These are phyloP conservation scores for Carcina quercana DNA, from an alignment of 2,888 invertebrate genomes.

Conservation along the genomic window DNA sequence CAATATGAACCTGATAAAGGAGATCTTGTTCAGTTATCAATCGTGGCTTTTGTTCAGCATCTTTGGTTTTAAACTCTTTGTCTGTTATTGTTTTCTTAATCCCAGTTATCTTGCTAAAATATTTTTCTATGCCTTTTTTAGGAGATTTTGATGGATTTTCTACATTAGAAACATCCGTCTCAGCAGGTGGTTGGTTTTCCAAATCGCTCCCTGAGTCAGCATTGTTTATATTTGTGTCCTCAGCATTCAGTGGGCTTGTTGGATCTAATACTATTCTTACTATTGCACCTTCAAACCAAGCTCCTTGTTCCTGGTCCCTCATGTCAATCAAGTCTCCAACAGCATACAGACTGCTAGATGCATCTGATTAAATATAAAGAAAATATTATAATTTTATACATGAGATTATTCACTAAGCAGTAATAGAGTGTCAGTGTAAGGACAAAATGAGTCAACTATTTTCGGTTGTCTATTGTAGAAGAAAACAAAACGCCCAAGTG, in stretches of 20 bases:
- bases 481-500: no score
- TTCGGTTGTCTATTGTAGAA: no score
- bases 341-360: slow-evolving; percentile 64
- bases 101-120: slow-evolving; percentile 41
- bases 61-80: slow-evolving; percentile 19
- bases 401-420: no score
- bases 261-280: slow-evolving; percentile 64
- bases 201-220: slow-evolving; percentile 32
- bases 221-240: slow-evolving; percentile 15
- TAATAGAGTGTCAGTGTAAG: no score
- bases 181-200: slow-evolving; percentile 35
- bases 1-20: no score
- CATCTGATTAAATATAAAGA: slow-evolving; percentile 31
- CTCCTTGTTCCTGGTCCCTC: slow-evolving; percentile 74
- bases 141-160: slow-evolving; percentile 21
- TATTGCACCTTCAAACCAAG: slow-evolving; percentile 84
- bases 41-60: slow-evolving; percentile 59
- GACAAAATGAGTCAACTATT: no score
- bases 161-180: slow-evolving; percentile 16
- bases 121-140: slow-evolving; percentile 39
- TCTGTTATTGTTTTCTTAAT: slow-evolving; percentile 22
- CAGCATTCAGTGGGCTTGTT: slow-evolving; percentile 7
- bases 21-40: slow-evolving; percentile 51
- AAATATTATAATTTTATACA: no score
- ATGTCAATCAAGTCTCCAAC: slow-evolving; percentile 81